These are phyloP conservation scores for Limenitis camilla DNA, from an alignment of 2,888 invertebrate genomes.

Conservation along the genomic window DNA sequence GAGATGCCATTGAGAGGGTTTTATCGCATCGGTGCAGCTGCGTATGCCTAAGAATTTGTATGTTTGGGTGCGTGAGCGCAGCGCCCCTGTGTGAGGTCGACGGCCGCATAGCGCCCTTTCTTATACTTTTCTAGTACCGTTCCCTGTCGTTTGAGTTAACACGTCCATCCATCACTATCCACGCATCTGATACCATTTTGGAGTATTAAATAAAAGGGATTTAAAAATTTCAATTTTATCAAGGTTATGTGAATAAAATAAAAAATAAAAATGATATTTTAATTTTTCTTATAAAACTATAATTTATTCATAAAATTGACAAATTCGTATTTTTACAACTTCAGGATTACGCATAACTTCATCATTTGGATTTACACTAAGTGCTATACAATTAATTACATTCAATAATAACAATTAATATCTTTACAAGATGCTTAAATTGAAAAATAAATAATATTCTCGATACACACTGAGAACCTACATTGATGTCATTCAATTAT, in stretches of 20 bases:
- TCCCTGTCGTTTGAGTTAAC: conserved; percentile 24
- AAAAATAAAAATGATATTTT: conserved; percentile 6
- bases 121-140: conserved; percentile 27
- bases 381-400: not conserved
- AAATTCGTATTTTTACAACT: conserved; percentile 11
- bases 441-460: no score
- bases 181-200: not conserved
- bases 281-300: conserved; percentile 14
- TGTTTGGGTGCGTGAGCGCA: conserved; percentile 42
- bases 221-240: no score
- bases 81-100: conserved; percentile 21
- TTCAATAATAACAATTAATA: no score
- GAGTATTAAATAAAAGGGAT: not conserved
- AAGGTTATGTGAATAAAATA: no score
- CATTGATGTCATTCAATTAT: no score
- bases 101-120: conserved; percentile 30
- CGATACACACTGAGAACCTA: no score
- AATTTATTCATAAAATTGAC: conserved; percentile 14
- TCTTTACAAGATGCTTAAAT: no score
- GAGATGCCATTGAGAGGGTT: conserved; percentile 52
- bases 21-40: conserved; percentile 41
- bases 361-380: not conserved
- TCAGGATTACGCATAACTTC: no score
- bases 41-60: conserved; percentile 65
- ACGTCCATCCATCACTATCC: not conserved